A percentile compares a stretch with the other conserved stretches of the same genome.
Evolutionary conservation across 2,888 invertebrate genomes (phyloP).

Genomic region (Dicranocentrus wangi): DNA sequence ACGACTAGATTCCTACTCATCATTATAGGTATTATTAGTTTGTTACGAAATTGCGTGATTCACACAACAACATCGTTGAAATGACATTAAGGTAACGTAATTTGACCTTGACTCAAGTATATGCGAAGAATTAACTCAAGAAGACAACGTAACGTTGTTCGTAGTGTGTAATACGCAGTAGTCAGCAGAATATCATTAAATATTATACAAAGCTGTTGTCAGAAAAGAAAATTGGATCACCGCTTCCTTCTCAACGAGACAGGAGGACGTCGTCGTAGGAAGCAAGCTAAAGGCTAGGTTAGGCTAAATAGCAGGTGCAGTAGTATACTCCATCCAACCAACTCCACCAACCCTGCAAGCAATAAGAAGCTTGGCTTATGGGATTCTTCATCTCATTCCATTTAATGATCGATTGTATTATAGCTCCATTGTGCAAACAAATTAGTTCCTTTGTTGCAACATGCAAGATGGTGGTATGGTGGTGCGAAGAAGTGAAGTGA

Average conservation of each 20-base stretch:
- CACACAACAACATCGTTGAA: no score
- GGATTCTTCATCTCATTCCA: slow-evolving; percentile 29
- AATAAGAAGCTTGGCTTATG: no score
- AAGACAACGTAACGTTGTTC: background rate
- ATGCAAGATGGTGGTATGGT: no score
- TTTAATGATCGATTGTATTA: slow-evolving; percentile 52
- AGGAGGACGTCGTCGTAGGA: background rate
- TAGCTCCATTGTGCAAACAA: slow-evolving; percentile 22
- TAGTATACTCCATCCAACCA: no score
- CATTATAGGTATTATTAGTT: no score
- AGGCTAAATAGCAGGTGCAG: no score
- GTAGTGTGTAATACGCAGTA: background rate
- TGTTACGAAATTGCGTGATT: no score
- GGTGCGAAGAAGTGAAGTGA: no score
- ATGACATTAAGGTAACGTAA: background rate
- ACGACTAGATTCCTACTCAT: no score
- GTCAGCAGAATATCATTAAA: slow-evolving; percentile 6
- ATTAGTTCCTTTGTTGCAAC: slow-evolving; percentile 25
- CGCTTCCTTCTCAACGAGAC: slow-evolving; percentile 25
- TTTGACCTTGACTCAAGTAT: slow-evolving; percentile 23
- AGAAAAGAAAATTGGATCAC: slow-evolving; percentile 22
- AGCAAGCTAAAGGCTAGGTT: background rate
- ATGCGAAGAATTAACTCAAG: background rate
- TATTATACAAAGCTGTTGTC: background rate
- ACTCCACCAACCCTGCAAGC: no score